Conservation (phyloP, 2,888 invertebrate species). For the Caenorhabditis sinica region DNA sequence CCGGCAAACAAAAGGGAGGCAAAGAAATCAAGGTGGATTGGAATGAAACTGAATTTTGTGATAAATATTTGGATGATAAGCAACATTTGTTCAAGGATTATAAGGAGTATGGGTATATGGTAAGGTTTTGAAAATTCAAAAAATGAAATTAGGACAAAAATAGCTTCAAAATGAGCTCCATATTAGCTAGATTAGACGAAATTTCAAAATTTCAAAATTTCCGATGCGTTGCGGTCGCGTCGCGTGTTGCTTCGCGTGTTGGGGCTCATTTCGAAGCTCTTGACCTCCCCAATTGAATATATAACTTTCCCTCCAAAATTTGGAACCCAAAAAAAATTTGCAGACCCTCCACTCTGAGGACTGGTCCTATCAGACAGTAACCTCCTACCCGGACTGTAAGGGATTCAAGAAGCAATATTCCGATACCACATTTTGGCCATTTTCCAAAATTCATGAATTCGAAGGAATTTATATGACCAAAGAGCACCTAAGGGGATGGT, state of each 20-base stretch:
- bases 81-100: slow-evolving; percentile 8
- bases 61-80: slow-evolving; percentile 6
- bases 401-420: slow-evolving; percentile 8
- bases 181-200: background rate
- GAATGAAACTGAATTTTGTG: slow-evolving; percentile 10
- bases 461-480: background rate
- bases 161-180: background rate
- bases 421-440: background rate
- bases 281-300: background rate
- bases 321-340: background rate
- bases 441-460: slow-evolving; percentile 3
- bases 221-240: too few relatives aligned
- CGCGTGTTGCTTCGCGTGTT: background rate
- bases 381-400: background rate
- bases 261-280: slow-evolving; percentile 12
- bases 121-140: background rate
- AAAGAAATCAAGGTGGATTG: background rate
- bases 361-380: slow-evolving; percentile 16
- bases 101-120: slow-evolving; percentile 5
- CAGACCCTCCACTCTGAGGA: slow-evolving; percentile 28
- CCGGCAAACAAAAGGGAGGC: background rate
- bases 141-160: background rate
- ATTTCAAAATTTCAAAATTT: background rate
- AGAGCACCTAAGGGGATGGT: background rate
- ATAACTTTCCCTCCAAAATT: background rate